These are phyloP conservation scores for Agrotis exclamationis DNA, from an alignment of 2,888 invertebrate genomes.

Conservation along the genomic window DNA sequence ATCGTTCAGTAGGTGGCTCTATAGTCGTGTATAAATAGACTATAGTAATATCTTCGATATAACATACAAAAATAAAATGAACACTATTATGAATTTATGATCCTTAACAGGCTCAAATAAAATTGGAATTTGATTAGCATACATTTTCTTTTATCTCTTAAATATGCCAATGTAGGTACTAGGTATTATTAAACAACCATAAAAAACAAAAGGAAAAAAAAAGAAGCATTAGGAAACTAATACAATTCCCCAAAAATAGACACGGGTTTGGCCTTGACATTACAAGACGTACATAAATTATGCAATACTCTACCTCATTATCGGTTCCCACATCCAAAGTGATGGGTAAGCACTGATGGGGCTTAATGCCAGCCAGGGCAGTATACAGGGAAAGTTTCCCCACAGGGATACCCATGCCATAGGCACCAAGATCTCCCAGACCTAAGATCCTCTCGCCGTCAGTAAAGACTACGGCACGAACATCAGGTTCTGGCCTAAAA, in stretches of 20 bases:
- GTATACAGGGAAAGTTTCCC: slow-evolving; percentile 99
- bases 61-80: not conserved
- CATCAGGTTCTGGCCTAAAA: slow-evolving; percentile 95
- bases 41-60: not conserved
- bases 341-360: slow-evolving; percentile 98
- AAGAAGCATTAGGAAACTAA: slow-evolving; percentile 14
- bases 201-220: slow-evolving; percentile 29
- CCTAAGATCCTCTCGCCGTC: slow-evolving; percentile 99
- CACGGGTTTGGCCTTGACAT: slow-evolving; percentile 52
- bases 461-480: slow-evolving; percentile 97
- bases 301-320: slow-evolving; percentile 92
- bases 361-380: slow-evolving; percentile 98
- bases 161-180: slow-evolving; percentile 3
- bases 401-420: slow-evolving; percentile 99
- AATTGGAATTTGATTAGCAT: not conserved
- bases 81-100: not conserved
- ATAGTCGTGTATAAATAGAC: too few species aligned
- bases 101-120: not conserved
- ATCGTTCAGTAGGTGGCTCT: too few species aligned
- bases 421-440: slow-evolving; percentile 98
- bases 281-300: slow-evolving; percentile 37
- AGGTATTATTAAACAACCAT: not conserved
- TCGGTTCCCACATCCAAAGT: slow-evolving; percentile 98
- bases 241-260: slow-evolving; percentile 13
- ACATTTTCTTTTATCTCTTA: not conserved